These are phyloP conservation scores for Drosophila nannoptera DNA, from an alignment of 1,140 invertebrate genomes.

Conservation along the genomic window DNA sequence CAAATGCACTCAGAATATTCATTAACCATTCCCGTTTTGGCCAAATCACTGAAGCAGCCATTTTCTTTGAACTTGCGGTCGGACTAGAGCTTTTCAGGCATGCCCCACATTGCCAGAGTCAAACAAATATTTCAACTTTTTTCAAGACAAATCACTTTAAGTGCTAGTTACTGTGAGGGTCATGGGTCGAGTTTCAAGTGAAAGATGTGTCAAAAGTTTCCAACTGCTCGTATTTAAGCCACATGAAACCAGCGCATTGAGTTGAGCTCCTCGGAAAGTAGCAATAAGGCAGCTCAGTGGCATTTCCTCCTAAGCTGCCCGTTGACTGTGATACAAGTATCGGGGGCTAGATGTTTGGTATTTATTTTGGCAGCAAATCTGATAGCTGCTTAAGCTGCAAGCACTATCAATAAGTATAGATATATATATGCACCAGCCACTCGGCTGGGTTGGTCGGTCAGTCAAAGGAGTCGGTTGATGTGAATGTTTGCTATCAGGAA, in stretches of 20 bases:
- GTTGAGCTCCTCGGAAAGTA: not conserved
- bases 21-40: slow-evolving; percentile 3
- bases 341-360: not conserved
- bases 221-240: not conserved
- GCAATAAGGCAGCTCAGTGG: not conserved
- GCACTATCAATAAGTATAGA: no score
- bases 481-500: not conserved
- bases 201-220: slow-evolving; percentile 6
- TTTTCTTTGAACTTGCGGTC: slow-evolving; percentile 1
- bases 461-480: no score
- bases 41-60: not conserved
- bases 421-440: no score
- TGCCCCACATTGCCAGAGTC: not conserved
- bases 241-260: not conserved
- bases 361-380: not conserved
- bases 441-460: no score
- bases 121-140: not conserved
- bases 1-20: slow-evolving; percentile 1
- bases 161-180: not conserved
- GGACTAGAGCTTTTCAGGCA: slow-evolving; percentile 1
- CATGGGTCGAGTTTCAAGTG: not conserved
- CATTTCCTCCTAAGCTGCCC: not conserved
- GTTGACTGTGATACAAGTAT: not conserved
- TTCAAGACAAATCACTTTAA: not conserved
- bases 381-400: no score